phyloP scores from a whole-genome alignment of 2,797 vertebrate genomes.

The Pseudochaenichthys georgianus region DNA sequence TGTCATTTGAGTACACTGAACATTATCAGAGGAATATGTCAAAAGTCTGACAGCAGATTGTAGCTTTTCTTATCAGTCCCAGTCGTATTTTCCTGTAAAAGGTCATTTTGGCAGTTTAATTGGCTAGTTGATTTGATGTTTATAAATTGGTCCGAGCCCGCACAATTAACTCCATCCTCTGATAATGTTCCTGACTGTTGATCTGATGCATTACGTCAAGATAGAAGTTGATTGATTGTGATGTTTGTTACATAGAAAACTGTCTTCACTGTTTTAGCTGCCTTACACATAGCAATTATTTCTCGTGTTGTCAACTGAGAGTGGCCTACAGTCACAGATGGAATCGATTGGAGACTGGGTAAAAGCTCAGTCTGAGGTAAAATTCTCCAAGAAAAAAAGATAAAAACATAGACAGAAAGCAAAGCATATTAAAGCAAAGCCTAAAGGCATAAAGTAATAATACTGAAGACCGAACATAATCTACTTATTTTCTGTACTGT shows the following conservation, averaged over 20 bases:
- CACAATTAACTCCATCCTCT: constrained; percentile 54
- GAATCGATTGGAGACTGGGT: constrained; percentile 69
- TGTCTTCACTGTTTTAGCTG: constrained; percentile 81
- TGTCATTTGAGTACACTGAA: constrained; percentile 54
- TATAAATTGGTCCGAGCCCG: constrained; percentile 46
- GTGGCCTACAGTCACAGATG: constrained; percentile 71
- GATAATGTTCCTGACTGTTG: constrained; percentile 65
- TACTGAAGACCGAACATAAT: constrained; percentile 77
- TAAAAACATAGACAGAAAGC: constrained; percentile 79
- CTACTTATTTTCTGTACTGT: constrained; percentile 68
- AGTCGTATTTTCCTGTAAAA: constrained; percentile 26
- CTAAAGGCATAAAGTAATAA: constrained; percentile 78
- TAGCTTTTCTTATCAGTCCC: constrained; percentile 41
- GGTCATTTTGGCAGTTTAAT: constrained; percentile 65
- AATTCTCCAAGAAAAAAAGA: constrained; percentile 75
- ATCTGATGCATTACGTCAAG: constrained; percentile 50
- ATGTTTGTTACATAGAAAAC: constrained; percentile 74
- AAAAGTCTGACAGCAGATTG: constrained; percentile 26
- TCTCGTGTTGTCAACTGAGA: constrained; percentile 72
- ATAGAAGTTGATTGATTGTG: constrained; percentile 51
- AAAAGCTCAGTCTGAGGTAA: constrained; percentile 83
- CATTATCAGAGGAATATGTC: constrained; percentile 69
- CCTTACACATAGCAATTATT: constrained; percentile 79
- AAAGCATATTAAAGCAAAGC: constrained; percentile 86
- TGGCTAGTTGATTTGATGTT: constrained; percentile 49